Conservation (phyloP, 2,113 vertebrate species). For the Atherinomorus stipes region DNA sequence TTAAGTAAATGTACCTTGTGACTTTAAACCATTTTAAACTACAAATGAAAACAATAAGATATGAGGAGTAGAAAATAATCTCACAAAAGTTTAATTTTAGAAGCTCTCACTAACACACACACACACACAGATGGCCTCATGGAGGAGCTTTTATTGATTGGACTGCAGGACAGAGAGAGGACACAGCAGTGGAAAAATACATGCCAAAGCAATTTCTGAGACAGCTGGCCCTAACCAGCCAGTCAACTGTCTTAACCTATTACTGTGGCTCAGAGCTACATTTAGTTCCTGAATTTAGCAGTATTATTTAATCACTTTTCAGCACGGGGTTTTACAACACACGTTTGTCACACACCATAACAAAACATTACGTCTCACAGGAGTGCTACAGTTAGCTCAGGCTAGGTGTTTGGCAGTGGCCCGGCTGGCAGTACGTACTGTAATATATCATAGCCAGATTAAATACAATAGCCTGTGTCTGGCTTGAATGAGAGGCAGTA, state of each 20-base stretch:
- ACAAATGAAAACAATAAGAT: not conserved
- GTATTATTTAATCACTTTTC: conserved; percentile 15
- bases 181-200: conserved; percentile 55
- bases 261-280: conserved; percentile 31
- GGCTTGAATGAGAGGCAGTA: conserved; percentile 31
- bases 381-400: conserved; percentile 23
- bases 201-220: conserved; percentile 58
- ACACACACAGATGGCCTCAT: conserved; percentile 49
- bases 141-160: conserved; percentile 57
- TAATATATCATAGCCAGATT: conserved; percentile 62
- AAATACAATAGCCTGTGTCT: conserved; percentile 51
- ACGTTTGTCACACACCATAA: conserved; percentile 9
- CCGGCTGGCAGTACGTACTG: conserved; percentile 41
- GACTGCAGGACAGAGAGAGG: conserved; percentile 57
- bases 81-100: not conserved
- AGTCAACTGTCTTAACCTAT: conserved; percentile 39
- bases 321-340: not conserved
- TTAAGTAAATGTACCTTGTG: not conserved
- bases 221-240: conserved; percentile 58
- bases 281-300: not conserved
- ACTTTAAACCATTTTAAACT: not conserved
- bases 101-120: not conserved
- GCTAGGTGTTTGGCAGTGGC: conserved; percentile 40
- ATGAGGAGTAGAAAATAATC: too few relatives aligned
- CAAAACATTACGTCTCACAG: conserved; percentile 10